Percentiles rank a stretch among this genome's conserved stretches.
These are phyloP conservation scores for Microtus ochrogaster DNA, from an alignment of 2,113 vertebrate species.

Conservation along the genomic window DNA sequence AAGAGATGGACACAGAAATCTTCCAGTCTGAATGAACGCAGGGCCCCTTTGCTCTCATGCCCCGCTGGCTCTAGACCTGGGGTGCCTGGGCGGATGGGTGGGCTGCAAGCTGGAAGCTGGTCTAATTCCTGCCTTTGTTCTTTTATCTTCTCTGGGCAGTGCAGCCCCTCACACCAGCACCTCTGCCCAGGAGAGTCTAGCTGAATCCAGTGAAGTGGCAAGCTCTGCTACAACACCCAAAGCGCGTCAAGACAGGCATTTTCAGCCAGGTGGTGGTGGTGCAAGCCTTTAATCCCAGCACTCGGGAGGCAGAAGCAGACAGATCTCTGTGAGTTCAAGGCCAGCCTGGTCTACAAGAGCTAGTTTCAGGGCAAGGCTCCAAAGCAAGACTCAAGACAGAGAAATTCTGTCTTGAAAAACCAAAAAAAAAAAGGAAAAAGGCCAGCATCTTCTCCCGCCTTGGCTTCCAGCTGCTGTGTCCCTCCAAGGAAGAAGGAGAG, in stretches of 20 bases:
- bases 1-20: not conserved
- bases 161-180: conserved; percentile 46
- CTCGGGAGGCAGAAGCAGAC: no score
- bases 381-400: no score
- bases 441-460: not conserved
- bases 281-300: no score
- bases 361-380: no score
- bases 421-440: no score
- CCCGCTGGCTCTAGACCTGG: not conserved
- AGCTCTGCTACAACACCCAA: not conserved
- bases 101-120: conserved; percentile 59
- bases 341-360: no score
- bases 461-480: not conserved
- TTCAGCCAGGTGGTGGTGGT: no score
- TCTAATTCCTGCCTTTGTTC: conserved; percentile 78
- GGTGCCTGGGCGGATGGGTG: conserved; percentile 48
- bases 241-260: not conserved
- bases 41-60: not conserved
- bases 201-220: not conserved
- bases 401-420: no score
- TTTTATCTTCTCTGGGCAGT: conserved; percentile 62
- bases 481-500: conserved; percentile 6
- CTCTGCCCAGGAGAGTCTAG: conserved; percentile 13
- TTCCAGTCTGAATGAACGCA: not conserved
- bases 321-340: no score